These are phyloP conservation scores for Harpalus rufipes DNA, from an alignment of 2,888 invertebrate genomes.

Conservation along the genomic window DNA sequence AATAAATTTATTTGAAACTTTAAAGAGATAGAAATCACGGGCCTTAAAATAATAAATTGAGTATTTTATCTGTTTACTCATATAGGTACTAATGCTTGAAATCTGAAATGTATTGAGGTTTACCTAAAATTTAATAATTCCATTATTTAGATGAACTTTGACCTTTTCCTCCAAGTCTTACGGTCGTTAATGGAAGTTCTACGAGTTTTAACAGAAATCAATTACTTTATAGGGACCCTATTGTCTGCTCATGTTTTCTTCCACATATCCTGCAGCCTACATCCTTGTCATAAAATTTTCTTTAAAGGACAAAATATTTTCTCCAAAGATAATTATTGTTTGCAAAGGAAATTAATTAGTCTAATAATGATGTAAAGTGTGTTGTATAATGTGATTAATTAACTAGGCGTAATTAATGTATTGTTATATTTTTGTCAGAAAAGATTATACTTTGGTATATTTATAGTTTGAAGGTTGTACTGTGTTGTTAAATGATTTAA, in stretches of 20 bases:
- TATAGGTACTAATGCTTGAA: no score
- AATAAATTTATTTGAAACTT: no score
- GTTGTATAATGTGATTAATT: conserved; percentile 12
- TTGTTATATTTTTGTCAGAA: conserved; percentile 23
- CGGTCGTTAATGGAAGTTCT: background rate
- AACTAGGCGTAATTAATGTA: conserved; percentile 9
- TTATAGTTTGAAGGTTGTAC: conserved; percentile 6
- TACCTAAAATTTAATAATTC: conserved; percentile 1
- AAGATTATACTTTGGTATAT: background rate
- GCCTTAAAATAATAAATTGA: no score
- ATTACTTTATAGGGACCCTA: conserved; percentile 14
- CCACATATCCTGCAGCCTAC: background rate
- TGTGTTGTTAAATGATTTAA: conserved; percentile 7
- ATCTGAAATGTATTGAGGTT: no score
- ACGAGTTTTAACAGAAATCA: background rate
- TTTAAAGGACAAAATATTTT: background rate
- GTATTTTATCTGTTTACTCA: no score
- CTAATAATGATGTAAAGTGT: conserved; percentile 35
- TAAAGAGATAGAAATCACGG: no score
- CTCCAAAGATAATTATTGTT: conserved; percentile 27
- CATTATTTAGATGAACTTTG: conserved; percentile 5
- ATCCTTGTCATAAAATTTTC: background rate
- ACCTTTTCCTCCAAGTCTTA: background rate
- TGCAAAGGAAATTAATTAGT: conserved; percentile 39
- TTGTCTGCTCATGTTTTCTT: conserved; percentile 16